Conservation (phyloP, 2,888 invertebrate genomes). For the Chrysolina americana region DNA sequence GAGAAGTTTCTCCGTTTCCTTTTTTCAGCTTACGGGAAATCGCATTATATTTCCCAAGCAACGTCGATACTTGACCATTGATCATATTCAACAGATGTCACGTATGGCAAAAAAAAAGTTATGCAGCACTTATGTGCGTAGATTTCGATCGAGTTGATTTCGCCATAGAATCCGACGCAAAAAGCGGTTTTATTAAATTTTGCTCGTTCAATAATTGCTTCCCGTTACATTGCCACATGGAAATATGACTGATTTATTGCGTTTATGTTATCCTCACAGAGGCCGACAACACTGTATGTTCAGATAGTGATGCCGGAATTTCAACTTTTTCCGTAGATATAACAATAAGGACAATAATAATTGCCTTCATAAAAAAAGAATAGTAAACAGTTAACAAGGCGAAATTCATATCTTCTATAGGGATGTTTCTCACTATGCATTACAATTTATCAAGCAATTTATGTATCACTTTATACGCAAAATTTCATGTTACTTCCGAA, state of each 20-base stretch:
- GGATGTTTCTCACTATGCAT: too few relatives aligned
- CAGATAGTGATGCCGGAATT: not conserved
- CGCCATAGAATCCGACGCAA: conserved; percentile 46
- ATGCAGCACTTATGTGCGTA: conserved; percentile 35
- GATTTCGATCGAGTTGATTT: conserved; percentile 49
- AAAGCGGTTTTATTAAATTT: conserved; percentile 52
- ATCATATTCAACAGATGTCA: conserved; percentile 40
- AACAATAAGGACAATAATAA: too few relatives aligned
- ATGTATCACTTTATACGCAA: too few relatives aligned
- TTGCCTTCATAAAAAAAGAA: too few relatives aligned
- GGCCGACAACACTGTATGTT: not conserved
- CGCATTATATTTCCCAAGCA: conserved; percentile 28
- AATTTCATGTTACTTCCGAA: too few relatives aligned
- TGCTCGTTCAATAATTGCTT: conserved; percentile 44
- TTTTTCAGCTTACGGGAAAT: conserved; percentile 33
- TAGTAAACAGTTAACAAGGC: too few relatives aligned
- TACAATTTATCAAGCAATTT: too few relatives aligned
- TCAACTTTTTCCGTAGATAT: too few relatives aligned
- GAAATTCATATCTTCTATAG: too few relatives aligned
- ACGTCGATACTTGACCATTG: conserved; percentile 28
- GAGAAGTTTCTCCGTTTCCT: conserved; percentile 39
- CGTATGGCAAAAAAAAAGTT: conserved; percentile 29
- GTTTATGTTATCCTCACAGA: conserved; percentile 14
- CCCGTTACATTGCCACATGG: conserved; percentile 32
- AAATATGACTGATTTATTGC: conserved; percentile 31